phyloP scores from a whole-genome alignment of 1,140 invertebrate species.

The Neelides sp. region DNA sequence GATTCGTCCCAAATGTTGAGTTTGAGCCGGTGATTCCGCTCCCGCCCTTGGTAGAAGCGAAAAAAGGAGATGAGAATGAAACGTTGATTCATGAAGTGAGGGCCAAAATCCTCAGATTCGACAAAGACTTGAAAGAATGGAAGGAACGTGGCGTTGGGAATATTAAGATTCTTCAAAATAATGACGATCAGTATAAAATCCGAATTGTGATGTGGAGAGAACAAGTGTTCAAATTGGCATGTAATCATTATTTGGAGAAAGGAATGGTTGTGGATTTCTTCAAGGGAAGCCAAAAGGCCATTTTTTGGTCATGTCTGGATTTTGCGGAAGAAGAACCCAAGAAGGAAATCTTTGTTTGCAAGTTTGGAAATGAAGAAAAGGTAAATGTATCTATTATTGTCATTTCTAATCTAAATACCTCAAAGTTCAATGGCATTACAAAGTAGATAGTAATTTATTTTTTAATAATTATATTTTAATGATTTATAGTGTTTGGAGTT shows the following conservation, averaged over 20 bases:
- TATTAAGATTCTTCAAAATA: constrained; percentile 56
- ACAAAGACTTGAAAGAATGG: constrained; percentile 55
- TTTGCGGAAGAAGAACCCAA: not conserved
- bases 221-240: not conserved
- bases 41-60: constrained; percentile 64
- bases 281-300: not conserved
- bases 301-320: not conserved
- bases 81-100: constrained; percentile 51
- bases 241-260: not conserved
- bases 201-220: constrained; percentile 61
- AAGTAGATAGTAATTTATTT: too few species aligned
- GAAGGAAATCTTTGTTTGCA: not conserved
- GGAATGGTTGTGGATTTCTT: not conserved
- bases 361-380: constrained; percentile 2
- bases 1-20: constrained; percentile 55
- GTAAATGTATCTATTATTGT: too few species aligned
- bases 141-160: constrained; percentile 72
- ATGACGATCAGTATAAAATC: constrained; percentile 44
- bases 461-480: constrained; percentile 31
- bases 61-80: constrained; percentile 44
- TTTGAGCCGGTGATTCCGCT: constrained; percentile 75
- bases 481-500: constrained; percentile 36
- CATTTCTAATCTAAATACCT: too few species aligned
- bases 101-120: constrained; percentile 55
- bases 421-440: too few species aligned